Base-by-base conservation (phyloP, 2,113 vertebrate species). In the Elgaria multicarinata region DNA sequence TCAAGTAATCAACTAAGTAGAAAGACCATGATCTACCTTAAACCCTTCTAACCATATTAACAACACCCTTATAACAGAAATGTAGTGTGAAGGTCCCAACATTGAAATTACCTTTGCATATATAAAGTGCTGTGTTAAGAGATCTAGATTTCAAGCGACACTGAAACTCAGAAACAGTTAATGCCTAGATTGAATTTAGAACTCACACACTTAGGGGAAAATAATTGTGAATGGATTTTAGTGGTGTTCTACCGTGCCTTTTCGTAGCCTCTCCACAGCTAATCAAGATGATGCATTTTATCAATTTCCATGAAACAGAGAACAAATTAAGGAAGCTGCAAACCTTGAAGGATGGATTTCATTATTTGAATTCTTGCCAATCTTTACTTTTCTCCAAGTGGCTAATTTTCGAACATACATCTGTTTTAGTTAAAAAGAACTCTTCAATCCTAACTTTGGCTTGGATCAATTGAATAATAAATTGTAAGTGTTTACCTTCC, bases 71-170 rank as follows among this genome's bases (percentile, higher is more conserved):
- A 28, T 13, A 55, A n/a, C 42, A 33, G 24, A 88, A 89, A 89
- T 83, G 85, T 66, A 77, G 39, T 75, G 33, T 67, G 46, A 44
- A 33, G 13, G 16, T 89, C 31, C 44, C 16, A 20, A 76, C 26
- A 36, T 26, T 83, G 55, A 89, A 76, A 58, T 94, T 79, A 91
- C 89, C 87, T 92, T 92, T 91, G 89, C 85, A 91, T 55, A 72
- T 89, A 93, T 84, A 93, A 95, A 94, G 91, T 87, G 72, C 93
- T 92, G 75, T 26, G 42, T 86, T 88, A 94, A 95, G 87, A 88
- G 71, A 72, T 62, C 36, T 24, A 39, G 79, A 84, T 74, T 55
- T 64, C 22, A 90, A 66, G 86, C 84, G 36, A 87, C 62, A 55
- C 7, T 7, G 39, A 87, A 83, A 50, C 86, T 90, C 36, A 92